phyloP scores from a whole-genome alignment of 1,140 invertebrate genomes.

The Adoxophyes honmai region DNA sequence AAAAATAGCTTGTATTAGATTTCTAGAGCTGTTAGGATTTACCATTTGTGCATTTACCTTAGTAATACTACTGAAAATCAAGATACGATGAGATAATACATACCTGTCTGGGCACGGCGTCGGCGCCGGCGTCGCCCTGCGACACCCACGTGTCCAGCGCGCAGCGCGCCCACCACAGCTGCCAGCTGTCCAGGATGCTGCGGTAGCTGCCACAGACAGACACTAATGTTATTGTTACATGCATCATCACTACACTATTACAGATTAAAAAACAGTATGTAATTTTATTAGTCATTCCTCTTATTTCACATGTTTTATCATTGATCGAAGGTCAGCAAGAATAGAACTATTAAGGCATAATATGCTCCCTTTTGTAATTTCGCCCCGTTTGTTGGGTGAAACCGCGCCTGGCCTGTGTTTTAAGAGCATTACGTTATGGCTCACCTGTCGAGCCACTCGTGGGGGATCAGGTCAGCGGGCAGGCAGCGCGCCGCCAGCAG shows the following conservation, averaged over 20 bases:
- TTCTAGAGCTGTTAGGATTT: too few relatives aligned
- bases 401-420: too few relatives aligned
- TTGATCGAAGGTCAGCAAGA: too few relatives aligned
- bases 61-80: too few relatives aligned
- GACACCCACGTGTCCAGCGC: conserved; percentile 79
- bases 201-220: conserved; percentile 78
- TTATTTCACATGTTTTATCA: too few relatives aligned
- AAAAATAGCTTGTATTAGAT: too few relatives aligned
- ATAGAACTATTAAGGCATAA: too few relatives aligned
- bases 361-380: too few relatives aligned
- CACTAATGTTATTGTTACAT: not conserved
- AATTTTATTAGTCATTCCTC: too few relatives aligned
- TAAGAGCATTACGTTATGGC: conserved; percentile 14
- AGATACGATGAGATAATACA: not conserved
- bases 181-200: conserved; percentile 85
- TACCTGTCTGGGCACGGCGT: conserved; percentile 10
- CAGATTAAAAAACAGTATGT: too few relatives aligned
- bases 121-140: conserved; percentile 31
- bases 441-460: conserved; percentile 87
- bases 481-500: conserved; percentile 87
- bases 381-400: too few relatives aligned
- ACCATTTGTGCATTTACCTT: too few relatives aligned
- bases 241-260: not conserved
- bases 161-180: conserved; percentile 86
- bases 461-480: conserved; percentile 81